Percentiles rank a stretch among this genome's conserved stretches.
Evolutionary conservation across 2,888 invertebrate species (phyloP).

Genomic region (Lacanobia wlatinum): DNA sequence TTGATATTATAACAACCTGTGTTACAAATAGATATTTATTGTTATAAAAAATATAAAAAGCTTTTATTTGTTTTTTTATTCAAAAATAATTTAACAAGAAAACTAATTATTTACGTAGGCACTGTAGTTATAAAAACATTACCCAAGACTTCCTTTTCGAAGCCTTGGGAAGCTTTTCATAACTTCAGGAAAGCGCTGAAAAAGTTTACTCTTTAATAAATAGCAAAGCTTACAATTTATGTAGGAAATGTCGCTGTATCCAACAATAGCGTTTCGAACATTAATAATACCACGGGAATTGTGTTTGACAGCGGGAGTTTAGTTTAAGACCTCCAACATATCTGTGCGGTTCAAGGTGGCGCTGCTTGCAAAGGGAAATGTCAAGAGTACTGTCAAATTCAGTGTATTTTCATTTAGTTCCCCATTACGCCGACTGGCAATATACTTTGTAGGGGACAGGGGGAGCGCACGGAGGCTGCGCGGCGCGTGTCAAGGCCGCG

Average conservation of each 20-base stretch:
- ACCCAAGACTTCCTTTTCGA: background rate
- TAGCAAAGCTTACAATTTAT: conserved; percentile 6
- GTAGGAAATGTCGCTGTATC: conserved; percentile 1
- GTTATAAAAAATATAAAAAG: background rate
- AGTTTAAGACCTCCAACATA: conserved; percentile 5
- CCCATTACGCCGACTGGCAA: conserved; percentile 25
- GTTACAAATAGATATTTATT: background rate
- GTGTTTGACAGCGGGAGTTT: background rate
- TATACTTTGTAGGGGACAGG: conserved; percentile 31
- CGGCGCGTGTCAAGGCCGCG: conserved; percentile 87
- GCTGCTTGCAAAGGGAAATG: conserved; percentile 18
- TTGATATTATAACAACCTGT: background rate
- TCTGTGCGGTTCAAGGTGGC: conserved; percentile 8
- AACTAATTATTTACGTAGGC: background rate
- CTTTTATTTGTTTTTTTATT: background rate
- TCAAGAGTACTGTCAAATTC: conserved; percentile 26
- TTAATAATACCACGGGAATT: conserved; percentile 10
- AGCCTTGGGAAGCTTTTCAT: conserved; percentile 7
- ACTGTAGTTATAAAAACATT: background rate
- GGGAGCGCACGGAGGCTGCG: conserved; percentile 79
- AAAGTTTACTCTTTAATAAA: background rate
- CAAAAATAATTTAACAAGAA: background rate
- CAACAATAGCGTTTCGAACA: background rate
- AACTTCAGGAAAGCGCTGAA: background rate
- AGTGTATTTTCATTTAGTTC: conserved; percentile 49